phyloP scores from a whole-genome alignment of 2,113 vertebrate genomes.

The Blennius ocellaris region DNA sequence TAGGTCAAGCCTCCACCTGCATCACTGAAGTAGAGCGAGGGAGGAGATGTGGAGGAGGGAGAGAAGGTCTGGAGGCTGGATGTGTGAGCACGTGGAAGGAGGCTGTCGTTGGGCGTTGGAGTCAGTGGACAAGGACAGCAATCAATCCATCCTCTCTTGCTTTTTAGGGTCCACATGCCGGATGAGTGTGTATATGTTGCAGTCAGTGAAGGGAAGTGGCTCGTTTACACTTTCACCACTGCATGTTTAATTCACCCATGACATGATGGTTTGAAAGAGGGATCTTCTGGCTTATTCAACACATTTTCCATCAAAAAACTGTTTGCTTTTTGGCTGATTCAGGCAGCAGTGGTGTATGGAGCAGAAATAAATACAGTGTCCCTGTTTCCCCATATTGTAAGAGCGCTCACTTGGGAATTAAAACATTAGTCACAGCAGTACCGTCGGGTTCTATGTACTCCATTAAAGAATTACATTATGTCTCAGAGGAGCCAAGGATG shows the following conservation, averaged over 20 bases:
- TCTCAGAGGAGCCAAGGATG: background rate
- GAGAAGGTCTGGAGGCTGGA: constrained; percentile 27
- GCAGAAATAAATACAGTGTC: constrained; percentile 7
- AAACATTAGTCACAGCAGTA: constrained; percentile 5
- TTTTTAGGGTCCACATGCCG: background rate
- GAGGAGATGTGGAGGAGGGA: constrained; percentile 15
- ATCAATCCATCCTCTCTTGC: constrained; percentile 42
- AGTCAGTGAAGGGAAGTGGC: constrained; percentile 16
- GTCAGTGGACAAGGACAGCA: constrained; percentile 35
- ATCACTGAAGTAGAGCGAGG: constrained; percentile 55
- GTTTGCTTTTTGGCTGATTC: background rate
- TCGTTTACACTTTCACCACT: constrained; percentile 16
- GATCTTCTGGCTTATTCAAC: constrained; percentile 9
- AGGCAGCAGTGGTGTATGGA: constrained; percentile 24
- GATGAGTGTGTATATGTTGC: constrained; percentile 8
- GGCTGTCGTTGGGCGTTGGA: constrained; percentile 7
- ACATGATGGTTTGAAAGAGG: constrained; percentile 5
- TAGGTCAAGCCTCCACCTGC: constrained; percentile 78
- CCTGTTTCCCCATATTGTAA: constrained; percentile 8
- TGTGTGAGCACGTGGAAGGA: constrained; percentile 11
- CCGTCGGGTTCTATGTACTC: background rate
- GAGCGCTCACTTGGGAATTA: background rate
- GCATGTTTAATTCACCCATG: constrained; percentile 8
- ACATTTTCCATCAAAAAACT: constrained; percentile 7
- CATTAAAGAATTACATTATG: constrained; percentile 1